Conservation (phyloP, 1,140 invertebrate genomes). For the Euschistus heros region DNA sequence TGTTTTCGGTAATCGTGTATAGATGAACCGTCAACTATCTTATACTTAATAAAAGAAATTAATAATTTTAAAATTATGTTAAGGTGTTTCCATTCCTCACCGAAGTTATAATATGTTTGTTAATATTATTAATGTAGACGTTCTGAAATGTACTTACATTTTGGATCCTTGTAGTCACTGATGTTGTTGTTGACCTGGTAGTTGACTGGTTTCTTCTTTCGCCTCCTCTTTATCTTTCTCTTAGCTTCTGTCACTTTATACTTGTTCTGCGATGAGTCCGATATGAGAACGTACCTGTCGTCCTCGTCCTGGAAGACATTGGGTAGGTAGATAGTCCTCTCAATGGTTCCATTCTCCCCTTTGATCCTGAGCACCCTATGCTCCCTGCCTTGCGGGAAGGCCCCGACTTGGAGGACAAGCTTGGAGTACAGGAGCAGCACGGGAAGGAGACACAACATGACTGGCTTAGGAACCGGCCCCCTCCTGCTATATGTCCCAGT, state of each 20-base stretch:
- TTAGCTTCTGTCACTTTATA: neutral
- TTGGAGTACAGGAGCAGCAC: neutral
- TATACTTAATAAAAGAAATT: no score
- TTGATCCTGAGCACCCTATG: slow-evolving; percentile 10
- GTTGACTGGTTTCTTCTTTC: neutral
- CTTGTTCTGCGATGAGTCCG: neutral
- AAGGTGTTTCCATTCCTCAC: neutral
- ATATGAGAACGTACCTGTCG: slow-evolving; percentile 8
- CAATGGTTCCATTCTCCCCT: neutral
- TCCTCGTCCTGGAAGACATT: neutral
- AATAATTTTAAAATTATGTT: neutral
- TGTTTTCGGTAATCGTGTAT: no score
- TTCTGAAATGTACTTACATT: slow-evolving; percentile 21
- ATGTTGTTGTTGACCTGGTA: neutral
- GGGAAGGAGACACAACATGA: neutral
- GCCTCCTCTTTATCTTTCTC: slow-evolving; percentile 8
- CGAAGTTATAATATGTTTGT: neutral
- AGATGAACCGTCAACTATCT: no score
- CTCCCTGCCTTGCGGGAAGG: neutral
- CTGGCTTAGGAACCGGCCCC: neutral
- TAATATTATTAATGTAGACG: neutral
- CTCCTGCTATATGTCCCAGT: neutral
- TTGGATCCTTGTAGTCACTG: slow-evolving; percentile 7
- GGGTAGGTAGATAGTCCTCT: slow-evolving; percentile 16
- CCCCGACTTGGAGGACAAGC: neutral